These are phyloP conservation scores for Harpegnathos saltator DNA, from an alignment of 1,140 invertebrate genomes.

Conservation along the genomic window DNA sequence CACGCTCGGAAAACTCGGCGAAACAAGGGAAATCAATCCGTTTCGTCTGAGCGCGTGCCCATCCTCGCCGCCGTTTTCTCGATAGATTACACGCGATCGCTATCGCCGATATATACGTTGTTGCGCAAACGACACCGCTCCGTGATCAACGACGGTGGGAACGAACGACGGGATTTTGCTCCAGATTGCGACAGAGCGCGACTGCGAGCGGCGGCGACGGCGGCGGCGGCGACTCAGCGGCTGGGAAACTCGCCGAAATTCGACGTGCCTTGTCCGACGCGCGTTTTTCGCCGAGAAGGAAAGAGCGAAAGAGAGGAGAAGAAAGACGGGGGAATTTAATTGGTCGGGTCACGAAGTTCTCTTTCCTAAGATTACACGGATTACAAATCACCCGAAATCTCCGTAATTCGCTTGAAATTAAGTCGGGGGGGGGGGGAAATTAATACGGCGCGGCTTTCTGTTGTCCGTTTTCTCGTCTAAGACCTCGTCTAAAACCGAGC, in stretches of 20 bases:
- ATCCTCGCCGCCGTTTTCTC: constrained; percentile 29
- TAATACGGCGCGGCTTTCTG: too few relatives aligned
- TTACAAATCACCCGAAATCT: too few relatives aligned
- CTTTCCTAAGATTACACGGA: too few relatives aligned
- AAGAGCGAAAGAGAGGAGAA: not conserved
- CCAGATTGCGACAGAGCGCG: constrained; percentile 63
- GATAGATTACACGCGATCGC: constrained; percentile 44
- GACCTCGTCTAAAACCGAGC: too few relatives aligned
- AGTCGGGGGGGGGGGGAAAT: too few relatives aligned
- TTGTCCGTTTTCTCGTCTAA: too few relatives aligned
- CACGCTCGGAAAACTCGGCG: constrained; percentile 7
- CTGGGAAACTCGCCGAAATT: constrained; percentile 7
- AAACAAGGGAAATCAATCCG: constrained; percentile 40
- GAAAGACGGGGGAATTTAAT: constrained; percentile 13
- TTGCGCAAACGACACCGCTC: constrained; percentile 61
- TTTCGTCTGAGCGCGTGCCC: constrained; percentile 7
- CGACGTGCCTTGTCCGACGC: not conserved
- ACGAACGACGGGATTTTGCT: constrained; percentile 67
- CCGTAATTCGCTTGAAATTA: too few relatives aligned
- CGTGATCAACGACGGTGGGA: constrained; percentile 49
- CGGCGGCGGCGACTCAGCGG: too few relatives aligned
- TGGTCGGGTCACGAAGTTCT: not conserved
- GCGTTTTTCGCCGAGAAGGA: not conserved
- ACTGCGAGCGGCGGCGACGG: not conserved
- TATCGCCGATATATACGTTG: constrained; percentile 45